Base-by-base conservation (phyloP, 2,888 invertebrate species). In the Laothoe populi region DNA sequence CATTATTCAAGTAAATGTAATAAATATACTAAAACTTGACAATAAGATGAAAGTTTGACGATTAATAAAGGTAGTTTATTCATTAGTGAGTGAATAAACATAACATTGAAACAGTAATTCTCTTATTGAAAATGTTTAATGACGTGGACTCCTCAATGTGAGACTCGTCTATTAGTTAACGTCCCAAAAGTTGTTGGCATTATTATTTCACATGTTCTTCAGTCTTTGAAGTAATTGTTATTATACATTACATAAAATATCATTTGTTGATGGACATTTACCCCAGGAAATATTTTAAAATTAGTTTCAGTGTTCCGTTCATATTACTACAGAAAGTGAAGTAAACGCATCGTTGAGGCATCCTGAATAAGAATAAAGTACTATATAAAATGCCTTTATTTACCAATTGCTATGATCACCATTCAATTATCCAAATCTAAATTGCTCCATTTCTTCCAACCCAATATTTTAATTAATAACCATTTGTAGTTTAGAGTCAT, bases 141-240 rank as follows among this genome's bases (percentile, higher is more conserved):
- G n/a, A n/a, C n/a, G n/a, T n/a, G n/a, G n/a, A n/a, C n/a, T n/a
- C n/a, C n/a, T n/a, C n/a, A n/a, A n/a, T n/a, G n/a, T n/a, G n/a
- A n/a, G n/a, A n/a, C n/a, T n/a, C n/a, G n/a, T n/a, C n/a, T n/a
- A n/a, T 19, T 0, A 4, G 46, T 7, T 49, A 44, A 44, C 16
- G 4, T 13, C 13, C 13, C 0, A 26, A 53, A 7, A 10, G 4
- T 31, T 19, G 31, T 53, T 13, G n/a, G 16, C 48, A 31, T 19
- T 53, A 16, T 35, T 35, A 10, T 53, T 31, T 16, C 49, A 53
- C 49, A 5, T 49, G 48, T 49, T 49, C 21, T 23, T 5, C 5
- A 23, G 49, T 16, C 19, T 49, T 49, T 53, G 31, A 53, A 53
- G 49, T 10, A 10, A 53, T 31, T 31, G 16, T 53, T 31, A 31